Base-by-base conservation (phyloP, 2,888 invertebrate species). In the Leptothorax acervorum region DNA sequence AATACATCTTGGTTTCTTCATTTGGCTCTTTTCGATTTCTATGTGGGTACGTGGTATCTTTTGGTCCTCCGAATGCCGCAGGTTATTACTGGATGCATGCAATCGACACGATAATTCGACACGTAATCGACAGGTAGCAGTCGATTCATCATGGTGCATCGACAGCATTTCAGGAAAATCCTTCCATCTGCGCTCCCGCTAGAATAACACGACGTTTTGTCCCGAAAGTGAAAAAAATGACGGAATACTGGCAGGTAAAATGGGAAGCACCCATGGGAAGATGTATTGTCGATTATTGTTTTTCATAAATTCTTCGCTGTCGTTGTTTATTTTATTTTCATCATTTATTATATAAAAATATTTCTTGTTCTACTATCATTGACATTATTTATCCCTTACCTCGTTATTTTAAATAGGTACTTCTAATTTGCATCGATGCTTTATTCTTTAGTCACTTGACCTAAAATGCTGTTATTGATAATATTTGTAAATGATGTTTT, bases 71-170 rank as follows among this genome's bases (percentile, higher is more conserved):
- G 45, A 31, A 57, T 68, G 11, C 53, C 39, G 11, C 31, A 57
- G 23, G 31, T 78, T 78, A 78, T 78, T 45, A 57, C 12, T 35
- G 45, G 45, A 42, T 78, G 31, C 35, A 35, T 57, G 68, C 45
- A 78, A 68, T 63, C 35, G 78, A 68, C 45, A 68, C 55, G 57
- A 78, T 78, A 78, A 78, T 68, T 78, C 78, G 78, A 78, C 57
- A 45, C 31, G 57, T 53, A 63, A 78, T 78, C 70, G 78, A 45
- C 78, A 78, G 70, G 42, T 45, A 78, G 45, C n/a, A 42, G 42
- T 57, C 51, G 51, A 18, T 51, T 53, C 70, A 62, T 63, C 28
- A 70, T 53, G 35, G 23, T 18, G 55, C 28, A 62, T 23, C 39
- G 48, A 65, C 78, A 62, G 31, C n/a, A 23, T 70, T 78, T 78